A percentile compares a stretch with the other conserved stretches of the same genome.
phyloP scores from a whole-genome alignment of 2,797 vertebrate species.

The Hemitrygon akajei region DNA sequence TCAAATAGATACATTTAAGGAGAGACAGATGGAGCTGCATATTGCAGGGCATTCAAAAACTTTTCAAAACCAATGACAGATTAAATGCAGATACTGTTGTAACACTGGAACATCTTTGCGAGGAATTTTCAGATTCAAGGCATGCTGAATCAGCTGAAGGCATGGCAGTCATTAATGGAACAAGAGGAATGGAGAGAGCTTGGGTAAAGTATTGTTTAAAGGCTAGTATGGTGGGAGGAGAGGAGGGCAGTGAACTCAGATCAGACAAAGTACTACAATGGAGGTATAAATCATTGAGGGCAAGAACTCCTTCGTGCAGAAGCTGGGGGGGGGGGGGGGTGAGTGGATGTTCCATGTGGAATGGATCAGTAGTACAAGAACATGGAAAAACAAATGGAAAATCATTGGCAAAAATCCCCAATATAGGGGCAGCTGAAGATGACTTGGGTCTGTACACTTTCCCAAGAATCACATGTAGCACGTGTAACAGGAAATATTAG shows the following conservation, averaged over 20 bases:
- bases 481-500: not conserved
- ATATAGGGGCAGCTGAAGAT: not conserved
- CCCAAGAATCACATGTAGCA: not conserved
- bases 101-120: too few species aligned
- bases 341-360: not conserved
- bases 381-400: too few species aligned
- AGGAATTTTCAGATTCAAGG: not conserved
- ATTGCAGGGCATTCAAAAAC: too few species aligned
- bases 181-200: not conserved
- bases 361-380: too few species aligned
- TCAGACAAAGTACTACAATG: not conserved
- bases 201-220: not conserved
- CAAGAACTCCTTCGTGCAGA: not conserved
- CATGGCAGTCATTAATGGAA: not conserved
- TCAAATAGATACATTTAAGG: not conserved
- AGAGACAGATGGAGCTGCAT: not conserved
- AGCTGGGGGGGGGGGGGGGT: too few species aligned
- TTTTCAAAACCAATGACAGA: too few species aligned
- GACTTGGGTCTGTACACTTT: not conserved
- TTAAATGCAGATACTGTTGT: too few species aligned
- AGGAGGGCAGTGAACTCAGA: not conserved
- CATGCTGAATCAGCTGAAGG: not conserved
- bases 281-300: not conserved
- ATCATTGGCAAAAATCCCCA: too few species aligned
- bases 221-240: not conserved